These are phyloP conservation scores for Coleophora flavipennella DNA, from an alignment of 2,888 invertebrate genomes.

Conservation along the genomic window DNA sequence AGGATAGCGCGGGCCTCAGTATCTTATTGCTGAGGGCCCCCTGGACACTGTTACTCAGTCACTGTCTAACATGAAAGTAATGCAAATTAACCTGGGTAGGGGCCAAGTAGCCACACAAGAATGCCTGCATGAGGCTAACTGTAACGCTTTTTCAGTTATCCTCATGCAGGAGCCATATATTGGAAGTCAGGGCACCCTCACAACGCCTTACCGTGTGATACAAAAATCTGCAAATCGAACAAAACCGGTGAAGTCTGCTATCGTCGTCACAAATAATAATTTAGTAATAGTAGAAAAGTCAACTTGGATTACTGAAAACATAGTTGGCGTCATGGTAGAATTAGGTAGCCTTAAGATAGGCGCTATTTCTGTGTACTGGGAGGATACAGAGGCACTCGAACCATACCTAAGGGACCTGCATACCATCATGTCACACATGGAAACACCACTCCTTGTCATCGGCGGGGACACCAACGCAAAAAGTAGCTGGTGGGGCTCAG, in stretches of 20 bases:
- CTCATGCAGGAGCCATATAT: constrained; percentile 12
- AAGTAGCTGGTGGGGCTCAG: constrained; percentile 5
- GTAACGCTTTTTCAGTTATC: constrained; percentile 1
- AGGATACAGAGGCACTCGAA: background rate
- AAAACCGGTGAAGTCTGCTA: constrained; percentile 7
- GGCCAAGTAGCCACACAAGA: constrained; percentile 7
- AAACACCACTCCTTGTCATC: background rate
- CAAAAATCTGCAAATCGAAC: constrained; percentile 1
- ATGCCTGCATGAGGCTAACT: constrained; percentile 6
- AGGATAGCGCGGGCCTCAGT: constrained; percentile 5
- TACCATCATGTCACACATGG: background rate
- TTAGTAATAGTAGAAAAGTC: background rate
- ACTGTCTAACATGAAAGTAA: too few relatives aligned
- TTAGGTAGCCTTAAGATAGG: background rate
- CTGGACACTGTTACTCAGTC: too few relatives aligned
- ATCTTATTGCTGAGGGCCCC: background rate
- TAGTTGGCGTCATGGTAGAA: background rate
- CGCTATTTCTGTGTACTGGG: background rate
- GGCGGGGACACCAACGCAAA: constrained; percentile 5
- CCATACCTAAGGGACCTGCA: background rate
- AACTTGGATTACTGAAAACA: background rate
- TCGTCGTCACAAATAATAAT: constrained; percentile 1
- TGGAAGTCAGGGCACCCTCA: constrained; percentile 1
- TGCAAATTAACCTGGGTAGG: constrained; percentile 5
- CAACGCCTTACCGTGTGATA: background rate